phyloP scores from a whole-genome alignment of 2,113 vertebrate species.

The Rhagologus leucostigma region DNA sequence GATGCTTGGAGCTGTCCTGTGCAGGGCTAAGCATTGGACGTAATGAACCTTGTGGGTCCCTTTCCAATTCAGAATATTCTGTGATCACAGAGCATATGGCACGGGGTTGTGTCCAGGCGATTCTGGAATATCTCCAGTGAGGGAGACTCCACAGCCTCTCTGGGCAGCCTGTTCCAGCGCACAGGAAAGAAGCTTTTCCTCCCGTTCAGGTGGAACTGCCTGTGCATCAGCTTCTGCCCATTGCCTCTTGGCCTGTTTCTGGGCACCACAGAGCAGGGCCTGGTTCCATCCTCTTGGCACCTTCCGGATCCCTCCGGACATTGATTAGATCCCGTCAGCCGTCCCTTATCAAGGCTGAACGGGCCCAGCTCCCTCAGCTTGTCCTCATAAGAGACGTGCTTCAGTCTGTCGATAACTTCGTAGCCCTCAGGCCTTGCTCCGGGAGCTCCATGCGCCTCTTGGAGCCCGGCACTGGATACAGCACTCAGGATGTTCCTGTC shows the following conservation, averaged over 20 bases:
- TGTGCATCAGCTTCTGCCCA: background rate
- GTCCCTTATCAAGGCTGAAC: background rate
- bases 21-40: rapidly evolving
- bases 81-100: background rate
- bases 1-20: background rate
- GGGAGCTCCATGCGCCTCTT: background rate
- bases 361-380: background rate
- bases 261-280: background rate
- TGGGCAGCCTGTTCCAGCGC: background rate
- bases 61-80: background rate
- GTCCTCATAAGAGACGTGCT: background rate
- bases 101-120: background rate
- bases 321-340: background rate
- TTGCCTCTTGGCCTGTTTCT: background rate
- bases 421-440: background rate
- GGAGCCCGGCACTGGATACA: background rate
- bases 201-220: rapidly evolving
- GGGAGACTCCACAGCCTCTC: background rate
- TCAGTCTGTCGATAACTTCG: rapidly evolving
- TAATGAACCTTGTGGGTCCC: background rate
- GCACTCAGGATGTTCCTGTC: background rate
- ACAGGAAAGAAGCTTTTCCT: background rate
- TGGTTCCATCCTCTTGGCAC: background rate
- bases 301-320: background rate
- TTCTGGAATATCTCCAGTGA: background rate